Conservation (phyloP, 1,140 invertebrate species). For the Phthorimaea operculella region DNA sequence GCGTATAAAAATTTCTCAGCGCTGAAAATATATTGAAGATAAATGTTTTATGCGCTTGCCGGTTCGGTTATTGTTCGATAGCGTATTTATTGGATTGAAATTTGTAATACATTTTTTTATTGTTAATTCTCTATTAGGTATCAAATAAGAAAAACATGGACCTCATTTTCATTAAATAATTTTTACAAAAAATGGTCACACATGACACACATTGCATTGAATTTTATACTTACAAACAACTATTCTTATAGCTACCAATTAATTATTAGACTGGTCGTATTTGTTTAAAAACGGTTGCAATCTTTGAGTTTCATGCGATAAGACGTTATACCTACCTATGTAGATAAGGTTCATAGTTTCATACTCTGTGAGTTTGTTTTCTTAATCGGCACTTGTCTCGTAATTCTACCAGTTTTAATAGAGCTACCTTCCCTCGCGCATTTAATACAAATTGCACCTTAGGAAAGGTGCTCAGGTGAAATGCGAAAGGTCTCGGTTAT, state of each 20-base stretch:
- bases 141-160: no score
- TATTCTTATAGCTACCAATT: no score
- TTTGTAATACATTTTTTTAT: no score
- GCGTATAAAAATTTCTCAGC: slow-evolving; percentile 6
- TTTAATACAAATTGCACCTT: not conserved
- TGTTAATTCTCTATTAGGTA: no score
- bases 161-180: no score
- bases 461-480: slow-evolving; percentile 14
- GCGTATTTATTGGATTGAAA: not conserved
- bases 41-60: not conserved
- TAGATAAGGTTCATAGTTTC: slow-evolving; percentile 11
- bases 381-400: slow-evolving; percentile 30
- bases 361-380: slow-evolving; percentile 36
- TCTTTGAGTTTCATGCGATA: slow-evolving; percentile 25
- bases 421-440: slow-evolving; percentile 11
- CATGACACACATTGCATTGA: no score
- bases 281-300: slow-evolving; percentile 1
- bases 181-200: no score
- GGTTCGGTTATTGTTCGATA: not conserved
- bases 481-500: slow-evolving; percentile 21
- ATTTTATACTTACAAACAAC: no score
- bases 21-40: slow-evolving; percentile 6
- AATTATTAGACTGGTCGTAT: not conserved
- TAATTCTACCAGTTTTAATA: slow-evolving; percentile 18
- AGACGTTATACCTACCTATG: slow-evolving; percentile 2